Percentiles rank a stretch among this genome's conserved stretches.
These are phyloP conservation scores for Onychomys torridus DNA, from an alignment of 2,797 vertebrate species.

Conservation along the genomic window DNA sequence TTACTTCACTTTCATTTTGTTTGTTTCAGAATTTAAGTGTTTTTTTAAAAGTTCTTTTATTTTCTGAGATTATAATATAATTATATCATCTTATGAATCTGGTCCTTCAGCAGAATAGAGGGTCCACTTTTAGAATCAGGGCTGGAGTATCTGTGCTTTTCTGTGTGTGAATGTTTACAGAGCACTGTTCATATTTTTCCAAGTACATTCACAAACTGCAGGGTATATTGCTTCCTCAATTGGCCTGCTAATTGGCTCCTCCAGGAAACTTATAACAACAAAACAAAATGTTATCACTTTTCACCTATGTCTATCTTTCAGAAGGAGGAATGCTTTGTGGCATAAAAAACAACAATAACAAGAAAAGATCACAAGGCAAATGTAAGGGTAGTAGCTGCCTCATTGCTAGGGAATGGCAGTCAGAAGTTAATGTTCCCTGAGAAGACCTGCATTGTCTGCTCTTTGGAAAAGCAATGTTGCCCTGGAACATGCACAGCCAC, in stretches of 20 bases:
- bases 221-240: neutral
- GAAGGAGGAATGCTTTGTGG: neutral
- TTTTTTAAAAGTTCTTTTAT: neutral
- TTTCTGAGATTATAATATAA: too few species aligned
- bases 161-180: neutral
- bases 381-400: neutral
- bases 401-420: neutral
- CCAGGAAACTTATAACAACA: neutral
- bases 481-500: neutral
- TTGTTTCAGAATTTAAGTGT: neutral
- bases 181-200: neutral
- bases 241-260: neutral
- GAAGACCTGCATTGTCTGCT: neutral
- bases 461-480: neutral
- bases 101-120: neutral
- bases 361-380: neutral
- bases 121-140: neutral
- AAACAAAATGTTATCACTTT: slow-evolving; percentile 25
- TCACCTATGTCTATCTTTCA: neutral
- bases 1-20: neutral
- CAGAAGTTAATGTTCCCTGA: neutral
- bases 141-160: neutral
- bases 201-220: neutral
- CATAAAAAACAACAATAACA: neutral
- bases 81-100: neutral